Conservation (phyloP, 1,140 invertebrate species). For the Cydia splendana region DNA sequence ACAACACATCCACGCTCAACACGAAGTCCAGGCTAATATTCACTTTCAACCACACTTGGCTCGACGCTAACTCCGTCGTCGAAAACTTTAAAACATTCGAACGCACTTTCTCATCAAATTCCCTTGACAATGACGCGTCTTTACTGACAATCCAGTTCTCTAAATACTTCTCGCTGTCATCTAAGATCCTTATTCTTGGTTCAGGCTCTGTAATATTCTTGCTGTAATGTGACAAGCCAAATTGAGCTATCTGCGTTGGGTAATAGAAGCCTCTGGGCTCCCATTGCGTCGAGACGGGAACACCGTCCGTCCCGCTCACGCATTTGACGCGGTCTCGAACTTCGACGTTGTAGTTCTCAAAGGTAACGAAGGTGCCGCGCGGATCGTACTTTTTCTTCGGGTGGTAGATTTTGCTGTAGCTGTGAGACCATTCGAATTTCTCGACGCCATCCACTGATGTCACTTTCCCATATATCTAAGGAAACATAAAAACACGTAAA, state of each 20-base stretch:
- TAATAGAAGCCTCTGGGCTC: conserved; percentile 96
- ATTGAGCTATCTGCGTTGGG: conserved; percentile 99
- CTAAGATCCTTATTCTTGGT: conserved; percentile 84
- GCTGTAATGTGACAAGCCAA: conserved; percentile 97
- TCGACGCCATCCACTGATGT: conserved; percentile 85
- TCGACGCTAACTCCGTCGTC: conserved; percentile 85
- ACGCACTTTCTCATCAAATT: conserved; percentile 81
- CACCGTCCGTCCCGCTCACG: conserved; percentile 94
- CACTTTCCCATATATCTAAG: conserved; percentile 88
- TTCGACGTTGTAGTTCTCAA: conserved; percentile 99
- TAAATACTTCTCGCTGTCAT: conserved; percentile 86
- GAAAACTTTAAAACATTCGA: conserved; percentile 85
- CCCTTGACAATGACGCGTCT: conserved; percentile 82
- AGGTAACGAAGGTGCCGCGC: conserved; percentile 94
- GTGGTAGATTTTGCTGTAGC: conserved; percentile 94
- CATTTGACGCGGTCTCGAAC: conserved; percentile 96
- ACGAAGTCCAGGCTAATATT: conserved; percentile 89
- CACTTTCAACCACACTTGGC: conserved; percentile 85
- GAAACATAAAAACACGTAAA: conserved; percentile 36
- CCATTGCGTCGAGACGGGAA: conserved; percentile 98
- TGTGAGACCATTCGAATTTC: conserved; percentile 96
- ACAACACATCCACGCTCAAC: conserved; percentile 87
- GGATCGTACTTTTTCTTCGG: conserved; percentile 94
- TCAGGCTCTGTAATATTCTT: conserved; percentile 93
- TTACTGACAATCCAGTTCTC: conserved; percentile 85